Conservation (phyloP, 2,797 vertebrate species). For the Austrolebias charrua region DNA sequence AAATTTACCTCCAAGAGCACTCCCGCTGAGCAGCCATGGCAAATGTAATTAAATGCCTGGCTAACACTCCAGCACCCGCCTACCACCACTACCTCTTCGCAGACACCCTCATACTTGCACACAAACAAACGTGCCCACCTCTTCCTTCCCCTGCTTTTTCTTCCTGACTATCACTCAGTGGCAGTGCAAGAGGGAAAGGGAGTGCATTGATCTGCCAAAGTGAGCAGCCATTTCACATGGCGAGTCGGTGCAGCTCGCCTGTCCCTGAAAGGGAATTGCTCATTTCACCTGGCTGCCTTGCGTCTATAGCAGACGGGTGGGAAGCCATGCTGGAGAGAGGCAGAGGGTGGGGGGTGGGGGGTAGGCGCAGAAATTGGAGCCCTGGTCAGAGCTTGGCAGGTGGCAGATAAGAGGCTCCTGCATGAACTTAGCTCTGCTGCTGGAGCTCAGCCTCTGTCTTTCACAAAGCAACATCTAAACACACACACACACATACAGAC, state of each 20-base stretch:
- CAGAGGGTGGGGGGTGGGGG: conserved; percentile 11
- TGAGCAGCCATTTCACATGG: conserved; percentile 72
- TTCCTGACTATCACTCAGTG: conserved; percentile 82
- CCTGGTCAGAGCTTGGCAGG: conserved; percentile 67
- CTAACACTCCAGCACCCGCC: conserved; percentile 68
- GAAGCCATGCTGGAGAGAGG: conserved; percentile 49
- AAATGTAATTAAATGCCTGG: conserved; percentile 85
- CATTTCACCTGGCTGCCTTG: conserved; percentile 71
- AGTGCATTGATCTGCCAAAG: conserved; percentile 75
- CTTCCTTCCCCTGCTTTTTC: conserved; percentile 31
- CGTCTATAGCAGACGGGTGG: conserved; percentile 51
- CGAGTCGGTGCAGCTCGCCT: conserved; percentile 44
- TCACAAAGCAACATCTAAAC: conserved; percentile 28
- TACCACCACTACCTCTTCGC: background rate
- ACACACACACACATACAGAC: conserved; percentile 13
- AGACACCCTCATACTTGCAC: conserved; percentile 19
- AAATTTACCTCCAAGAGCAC: conserved; percentile 83
- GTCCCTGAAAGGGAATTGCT: conserved; percentile 76
- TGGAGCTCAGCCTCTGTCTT: conserved; percentile 30
- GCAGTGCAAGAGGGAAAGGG: conserved; percentile 55
- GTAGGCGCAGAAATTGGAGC: conserved; percentile 49
- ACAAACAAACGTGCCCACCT: conserved; percentile 24
- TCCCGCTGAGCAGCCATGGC: conserved; percentile 77
- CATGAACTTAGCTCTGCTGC: conserved; percentile 37
- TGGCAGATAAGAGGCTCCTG: conserved; percentile 66